Conservation (phyloP, 2,888 invertebrate species). For the Leptopterna dolabrata region DNA sequence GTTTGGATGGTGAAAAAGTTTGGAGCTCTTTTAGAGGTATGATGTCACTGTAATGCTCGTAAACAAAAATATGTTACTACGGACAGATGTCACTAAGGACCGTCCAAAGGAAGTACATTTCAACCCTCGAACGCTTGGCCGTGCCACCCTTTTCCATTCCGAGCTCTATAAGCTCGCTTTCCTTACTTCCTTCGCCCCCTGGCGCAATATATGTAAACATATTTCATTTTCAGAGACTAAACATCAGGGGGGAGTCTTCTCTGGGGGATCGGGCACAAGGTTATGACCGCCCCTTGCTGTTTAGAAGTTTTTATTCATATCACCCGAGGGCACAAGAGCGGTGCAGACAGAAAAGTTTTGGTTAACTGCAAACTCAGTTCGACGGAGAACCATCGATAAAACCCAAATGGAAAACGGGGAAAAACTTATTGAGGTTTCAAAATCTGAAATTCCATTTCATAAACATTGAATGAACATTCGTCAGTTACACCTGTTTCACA, state of each 20-base stretch:
- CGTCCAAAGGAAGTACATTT: slow-evolving; percentile 7
- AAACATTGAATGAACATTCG: no score
- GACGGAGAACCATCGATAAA: not conserved
- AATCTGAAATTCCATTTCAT: not conserved
- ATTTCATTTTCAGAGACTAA: slow-evolving; percentile 19
- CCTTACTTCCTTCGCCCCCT: not conserved
- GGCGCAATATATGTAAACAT: slow-evolving; percentile 24
- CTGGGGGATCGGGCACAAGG: not conserved
- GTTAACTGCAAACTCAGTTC: not conserved
- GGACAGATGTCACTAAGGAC: slow-evolving; percentile 8
- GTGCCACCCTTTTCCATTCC: not conserved
- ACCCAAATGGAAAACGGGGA: not conserved
- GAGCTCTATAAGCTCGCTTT: not conserved
- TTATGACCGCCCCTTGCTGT: not conserved
- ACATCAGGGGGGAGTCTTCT: not conserved
- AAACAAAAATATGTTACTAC: not conserved
- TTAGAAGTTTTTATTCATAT: not conserved
- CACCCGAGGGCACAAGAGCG: not conserved
- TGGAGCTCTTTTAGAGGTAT: not conserved
- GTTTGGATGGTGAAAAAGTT: not conserved
- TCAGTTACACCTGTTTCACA: no score
- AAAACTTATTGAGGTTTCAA: not conserved
- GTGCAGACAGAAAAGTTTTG: not conserved
- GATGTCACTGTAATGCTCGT: not conserved
- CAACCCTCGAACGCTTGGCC: not conserved